Base-by-base conservation (phyloP, 2,797 vertebrate species). In the Siniperca scherzeri region DNA sequence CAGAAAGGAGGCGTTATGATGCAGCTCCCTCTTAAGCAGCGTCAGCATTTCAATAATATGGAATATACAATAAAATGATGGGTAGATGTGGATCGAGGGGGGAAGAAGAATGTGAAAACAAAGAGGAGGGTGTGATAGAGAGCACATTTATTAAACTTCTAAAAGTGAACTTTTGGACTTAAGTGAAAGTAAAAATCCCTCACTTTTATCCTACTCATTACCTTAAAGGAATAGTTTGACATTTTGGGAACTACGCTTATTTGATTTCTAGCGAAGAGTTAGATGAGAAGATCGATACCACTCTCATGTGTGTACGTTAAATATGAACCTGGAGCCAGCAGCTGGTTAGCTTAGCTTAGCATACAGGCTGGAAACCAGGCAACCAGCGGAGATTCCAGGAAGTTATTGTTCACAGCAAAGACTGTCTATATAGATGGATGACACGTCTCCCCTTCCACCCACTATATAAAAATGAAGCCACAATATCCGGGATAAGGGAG, bases 101-200 rank as follows among this genome's bases (percentile, higher is more conserved):
- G 62, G 62, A 56, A 53, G 13, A 27, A 33, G 12, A 53, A 33
- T 30, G 57, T 56, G 40, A 57, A 68, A 80, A 83, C 27, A 27
- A 70, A 70, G 52, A 73, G 52, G 60, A 72, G 66, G 27, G 25
- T 62, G 25, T 7, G 21, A 59, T 11, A 38, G 22, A 80, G 59
- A 11, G 55, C 44, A 52, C 36, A 42, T 53, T 52, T 25, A 59
- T 12, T 11, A 59, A 33, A 50, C 52, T 33, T 38, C 13, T 71
- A 22, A 30, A 60, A 48, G 16, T 27, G 17, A 38, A 4, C 38
- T 36, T 9, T 25, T 72, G 25, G 14, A 57, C 0, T 40, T 8
- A 7, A 22, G 48, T 52, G 3, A 52, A 33, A 6, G 14, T n/a
- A 46, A 46, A 68, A 52, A 38, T 17, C 48, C 16, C 21, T 27